Evolutionary conservation across 2,113 vertebrate genomes (phyloP).

Genomic region (Otolemur garnettii): DNA sequence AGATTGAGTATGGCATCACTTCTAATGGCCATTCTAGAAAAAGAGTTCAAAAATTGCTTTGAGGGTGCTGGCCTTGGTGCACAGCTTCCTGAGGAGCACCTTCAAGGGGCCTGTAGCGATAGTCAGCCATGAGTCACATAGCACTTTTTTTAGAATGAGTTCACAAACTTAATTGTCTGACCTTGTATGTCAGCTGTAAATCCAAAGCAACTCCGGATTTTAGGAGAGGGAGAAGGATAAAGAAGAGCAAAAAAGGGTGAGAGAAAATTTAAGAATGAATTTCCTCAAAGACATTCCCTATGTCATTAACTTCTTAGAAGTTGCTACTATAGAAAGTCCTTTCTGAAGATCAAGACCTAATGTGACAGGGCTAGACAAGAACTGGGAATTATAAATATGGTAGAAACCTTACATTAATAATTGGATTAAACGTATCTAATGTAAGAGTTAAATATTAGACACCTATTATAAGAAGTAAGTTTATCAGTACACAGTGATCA

Average conservation of each 20-base stretch:
- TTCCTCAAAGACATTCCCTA: constrained; percentile 59
- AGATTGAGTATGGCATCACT: no score
- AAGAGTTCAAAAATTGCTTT: no score
- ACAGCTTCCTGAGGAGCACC: no score
- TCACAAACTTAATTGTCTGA: no score
- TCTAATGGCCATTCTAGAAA: no score
- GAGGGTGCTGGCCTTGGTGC: no score
- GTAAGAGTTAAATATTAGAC: constrained; percentile 33
- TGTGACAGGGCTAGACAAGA: constrained; percentile 34
- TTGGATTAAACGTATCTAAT: neutral
- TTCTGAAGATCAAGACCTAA: constrained; percentile 54
- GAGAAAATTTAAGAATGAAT: neutral
- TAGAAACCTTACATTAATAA: neutral
- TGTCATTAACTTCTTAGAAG: constrained; percentile 54
- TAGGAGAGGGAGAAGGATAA: neutral
- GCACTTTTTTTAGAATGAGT: no score
- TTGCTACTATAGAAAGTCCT: constrained; percentile 56
- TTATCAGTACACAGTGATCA: neutral
- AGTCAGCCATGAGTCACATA: no score
- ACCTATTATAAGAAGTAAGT: neutral
- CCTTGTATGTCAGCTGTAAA: no score
- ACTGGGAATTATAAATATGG: constrained; percentile 54
- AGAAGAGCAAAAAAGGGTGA: neutral
- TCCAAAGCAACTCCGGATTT: no score
- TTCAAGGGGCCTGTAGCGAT: no score